Evolutionary conservation across 2,113 vertebrate species (phyloP), one percentile per base, ranked within the genome.

Genomic region (Bucco capensis): DNA sequence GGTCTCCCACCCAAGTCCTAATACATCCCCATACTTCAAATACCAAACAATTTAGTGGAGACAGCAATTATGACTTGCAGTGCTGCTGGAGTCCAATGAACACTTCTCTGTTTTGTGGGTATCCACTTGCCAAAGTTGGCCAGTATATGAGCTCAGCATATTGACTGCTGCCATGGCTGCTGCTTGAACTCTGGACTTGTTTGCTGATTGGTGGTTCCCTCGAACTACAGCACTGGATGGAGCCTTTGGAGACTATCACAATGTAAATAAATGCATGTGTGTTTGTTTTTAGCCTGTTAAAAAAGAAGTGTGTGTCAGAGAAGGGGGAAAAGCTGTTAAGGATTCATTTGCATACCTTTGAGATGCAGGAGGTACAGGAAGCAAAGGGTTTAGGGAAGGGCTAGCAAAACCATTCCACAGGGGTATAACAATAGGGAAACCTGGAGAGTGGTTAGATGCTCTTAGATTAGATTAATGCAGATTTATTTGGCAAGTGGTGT

Each of bases 281-380:
- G 58, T 89, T 95, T 95, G 77, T 82, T 93, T 95, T 83, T 84
- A 76, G 74, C 16, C 66, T 70, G 46, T 65, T 72, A 18, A 78
- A 58, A 64, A 35, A 64, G 69, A n/a, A 51, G 17, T 19, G 28
- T 9, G 71, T 65, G 84, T 93, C 70, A 93, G 90, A 89, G 89
- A 67, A 84, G 42, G 70, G 33, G 37, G 50, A 25, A 86, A 93
- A 93, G 46, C 89, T 85, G 69, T 93, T 80, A 71, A 58, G 30
- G 51, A 58, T 89, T 90, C 47, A 70, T 94, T 93, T 96, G 44
- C 89, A 92, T 93, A 4, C 51, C 91, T 96, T 96, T 94, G 95
- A 96, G 81, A 96, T 93, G 86, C 81, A 95, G 56, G 82, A 87
- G 42, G 60, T 80, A 79, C 86, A 92, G 95, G 95, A 96, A 96